phyloP scores from a whole-genome alignment of 1,140 invertebrate genomes.

The Macrocentrus cingulum region DNA sequence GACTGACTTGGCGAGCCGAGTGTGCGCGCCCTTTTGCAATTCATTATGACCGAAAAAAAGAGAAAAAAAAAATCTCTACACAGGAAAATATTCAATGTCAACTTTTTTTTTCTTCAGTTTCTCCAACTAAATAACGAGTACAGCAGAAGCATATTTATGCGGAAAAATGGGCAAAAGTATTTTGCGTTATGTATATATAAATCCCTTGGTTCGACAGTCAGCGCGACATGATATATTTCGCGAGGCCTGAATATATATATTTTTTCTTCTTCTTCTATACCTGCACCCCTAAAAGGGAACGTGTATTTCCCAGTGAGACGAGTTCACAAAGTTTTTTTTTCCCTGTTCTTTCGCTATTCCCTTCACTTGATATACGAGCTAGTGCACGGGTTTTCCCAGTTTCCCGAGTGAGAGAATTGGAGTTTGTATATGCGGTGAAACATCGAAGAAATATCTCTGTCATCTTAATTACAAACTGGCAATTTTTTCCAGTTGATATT shows the following conservation, averaged over 20 bases:
- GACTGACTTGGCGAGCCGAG: neutral
- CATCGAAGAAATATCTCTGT: no score
- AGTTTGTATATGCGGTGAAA: no score
- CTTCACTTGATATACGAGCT: neutral
- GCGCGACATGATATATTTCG: conserved; percentile 15
- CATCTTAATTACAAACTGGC: no score
- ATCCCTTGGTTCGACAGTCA: conserved; percentile 13
- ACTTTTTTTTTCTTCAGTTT: neutral
- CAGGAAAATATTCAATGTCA: conserved; percentile 5
- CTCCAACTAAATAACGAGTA: no score
- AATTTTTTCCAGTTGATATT: no score
- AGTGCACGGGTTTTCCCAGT: neutral
- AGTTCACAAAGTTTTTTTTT: neutral
- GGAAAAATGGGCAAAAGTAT: neutral
- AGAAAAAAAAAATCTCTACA: no score
- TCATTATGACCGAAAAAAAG: neutral
- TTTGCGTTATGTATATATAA: neutral
- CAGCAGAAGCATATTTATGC: neutral
- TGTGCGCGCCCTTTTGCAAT: neutral
- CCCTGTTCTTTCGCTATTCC: neutral
- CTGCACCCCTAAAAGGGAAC: neutral
- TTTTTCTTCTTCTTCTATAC: neutral
- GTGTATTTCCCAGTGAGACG: neutral
- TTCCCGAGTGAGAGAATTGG: no score
- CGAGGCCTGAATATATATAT: neutral